Conservation (phyloP, 53 echinoderm and acorn worm genomes). For the Antedon mediterranea region DNA sequence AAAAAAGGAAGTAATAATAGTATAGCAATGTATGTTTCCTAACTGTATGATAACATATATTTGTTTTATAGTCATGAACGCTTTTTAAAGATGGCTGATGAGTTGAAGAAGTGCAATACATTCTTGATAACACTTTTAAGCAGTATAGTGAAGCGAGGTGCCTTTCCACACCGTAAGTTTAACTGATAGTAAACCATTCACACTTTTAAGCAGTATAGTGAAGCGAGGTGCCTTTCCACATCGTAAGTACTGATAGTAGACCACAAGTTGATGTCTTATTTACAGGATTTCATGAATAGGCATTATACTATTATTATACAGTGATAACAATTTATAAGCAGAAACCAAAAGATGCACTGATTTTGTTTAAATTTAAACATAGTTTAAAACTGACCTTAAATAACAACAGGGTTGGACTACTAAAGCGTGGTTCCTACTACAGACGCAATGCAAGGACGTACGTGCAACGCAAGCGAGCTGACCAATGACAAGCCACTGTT, state of each 20-base stretch:
- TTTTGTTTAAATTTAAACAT: no score
- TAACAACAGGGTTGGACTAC: no score
- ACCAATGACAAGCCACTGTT: no score
- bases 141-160: slow-evolving; percentile 65
- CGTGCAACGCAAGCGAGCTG: no score
- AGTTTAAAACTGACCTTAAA: no score
- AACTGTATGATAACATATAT: not conserved
- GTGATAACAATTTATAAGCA: no score
- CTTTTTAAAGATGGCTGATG: slow-evolving; percentile 39
- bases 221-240: slow-evolving; percentile 80
- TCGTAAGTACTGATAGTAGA: not conserved
- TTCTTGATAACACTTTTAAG: slow-evolving; percentile 50
- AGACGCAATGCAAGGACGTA: no score
- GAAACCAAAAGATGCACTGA: no score
- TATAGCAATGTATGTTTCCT: not conserved
- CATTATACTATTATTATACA: no score
- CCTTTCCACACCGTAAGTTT: slow-evolving; percentile 75
- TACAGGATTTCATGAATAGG: no score
- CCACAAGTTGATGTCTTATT: no score
- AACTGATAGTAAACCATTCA: not conserved
- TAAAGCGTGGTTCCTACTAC: no score
- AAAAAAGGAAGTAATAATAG: not conserved
- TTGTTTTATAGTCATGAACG: slow-evolving; percentile 36
- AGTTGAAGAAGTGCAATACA: slow-evolving; percentile 56
- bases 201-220: slow-evolving; percentile 48